These are phyloP conservation scores for Gobiocypris rarus DNA, from an alignment of 2,113 vertebrate species.

Conservation along the genomic window DNA sequence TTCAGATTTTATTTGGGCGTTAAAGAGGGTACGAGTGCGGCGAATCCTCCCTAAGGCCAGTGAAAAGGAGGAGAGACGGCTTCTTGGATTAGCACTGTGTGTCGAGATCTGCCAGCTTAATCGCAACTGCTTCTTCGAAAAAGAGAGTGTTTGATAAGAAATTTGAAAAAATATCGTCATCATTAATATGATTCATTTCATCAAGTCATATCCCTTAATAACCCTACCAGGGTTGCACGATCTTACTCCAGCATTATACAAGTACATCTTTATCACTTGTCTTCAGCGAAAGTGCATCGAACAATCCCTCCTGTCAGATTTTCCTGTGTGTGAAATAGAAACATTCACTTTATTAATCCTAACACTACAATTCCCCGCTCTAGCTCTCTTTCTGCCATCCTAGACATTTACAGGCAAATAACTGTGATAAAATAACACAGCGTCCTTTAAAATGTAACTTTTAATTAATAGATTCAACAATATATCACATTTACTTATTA, in stretches of 20 bases:
- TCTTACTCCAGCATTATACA: conserved; percentile 41
- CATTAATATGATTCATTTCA: conserved; percentile 74
- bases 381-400: conserved; percentile 8
- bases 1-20: conserved; percentile 26
- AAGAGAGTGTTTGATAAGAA: conserved; percentile 47
- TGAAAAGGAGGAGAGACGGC: conserved; percentile 63
- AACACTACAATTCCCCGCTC: neutral
- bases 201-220: conserved; percentile 72
- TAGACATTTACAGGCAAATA: conserved; percentile 46
- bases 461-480: conserved; percentile 36
- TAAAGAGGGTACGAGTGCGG: neutral
- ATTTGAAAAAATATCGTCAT: conserved; percentile 65
- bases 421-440: conserved; percentile 34
- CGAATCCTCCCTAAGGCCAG: conserved; percentile 60
- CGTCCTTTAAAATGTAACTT: conserved; percentile 36
- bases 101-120: conserved; percentile 75
- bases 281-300: neutral
- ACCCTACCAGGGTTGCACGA: conserved; percentile 59
- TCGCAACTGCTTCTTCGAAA: conserved; percentile 65
- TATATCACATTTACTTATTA: conserved; percentile 39
- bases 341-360: conserved; percentile 48
- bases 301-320: conserved; percentile 46
- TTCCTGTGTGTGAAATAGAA: conserved; percentile 26
- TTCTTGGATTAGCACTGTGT: conserved; percentile 73
- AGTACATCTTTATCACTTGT: conserved; percentile 44